Percentiles rank a stretch among this genome's conserved stretches.
Conservation (phyloP, 30 jellyfish, hydroid and myxozoan genomes). For the Catostylus mosaicus region DNA sequence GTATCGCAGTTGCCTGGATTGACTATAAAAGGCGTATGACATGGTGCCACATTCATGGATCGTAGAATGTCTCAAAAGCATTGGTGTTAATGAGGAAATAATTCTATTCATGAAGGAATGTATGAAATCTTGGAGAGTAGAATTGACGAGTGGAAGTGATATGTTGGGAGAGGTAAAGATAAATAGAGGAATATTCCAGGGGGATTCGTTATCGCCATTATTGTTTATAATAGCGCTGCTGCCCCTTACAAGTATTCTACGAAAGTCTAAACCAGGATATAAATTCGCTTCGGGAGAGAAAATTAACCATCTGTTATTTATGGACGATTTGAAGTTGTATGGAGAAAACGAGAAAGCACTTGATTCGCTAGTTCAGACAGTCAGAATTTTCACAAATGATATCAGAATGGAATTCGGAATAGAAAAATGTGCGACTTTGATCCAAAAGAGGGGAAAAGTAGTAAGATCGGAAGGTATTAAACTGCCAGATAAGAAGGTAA, state of each 20-base stretch:
- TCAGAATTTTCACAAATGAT: neutral
- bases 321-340: neutral
- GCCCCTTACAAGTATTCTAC: neutral
- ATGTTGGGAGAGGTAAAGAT: neutral
- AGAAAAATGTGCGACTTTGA: slow-evolving; percentile 18
- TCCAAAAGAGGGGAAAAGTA: slow-evolving; percentile 7
- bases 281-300: neutral
- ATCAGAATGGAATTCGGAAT: slow-evolving; percentile 28
- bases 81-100: neutral
- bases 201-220: slow-evolving; percentile 26
- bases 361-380: neutral
- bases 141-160: neutral
- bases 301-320: neutral
- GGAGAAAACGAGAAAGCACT: neutral
- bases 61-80: neutral
- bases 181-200: slow-evolving; percentile 8
- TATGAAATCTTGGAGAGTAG: slow-evolving; percentile 4
- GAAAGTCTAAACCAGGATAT: slow-evolving; percentile 19
- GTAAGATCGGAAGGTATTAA: slow-evolving; percentile 17
- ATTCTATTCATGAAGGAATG: neutral
- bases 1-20: too few relatives aligned
- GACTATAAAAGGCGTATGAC: slow-evolving; percentile 35
- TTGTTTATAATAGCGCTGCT: slow-evolving; percentile 1
- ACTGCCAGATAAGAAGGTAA: slow-evolving; percentile 31
- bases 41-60: slow-evolving; percentile 38